These are phyloP conservation scores for Picathartes gymnocephalus DNA, from an alignment of 2,113 vertebrate species.

Conservation along the genomic window DNA sequence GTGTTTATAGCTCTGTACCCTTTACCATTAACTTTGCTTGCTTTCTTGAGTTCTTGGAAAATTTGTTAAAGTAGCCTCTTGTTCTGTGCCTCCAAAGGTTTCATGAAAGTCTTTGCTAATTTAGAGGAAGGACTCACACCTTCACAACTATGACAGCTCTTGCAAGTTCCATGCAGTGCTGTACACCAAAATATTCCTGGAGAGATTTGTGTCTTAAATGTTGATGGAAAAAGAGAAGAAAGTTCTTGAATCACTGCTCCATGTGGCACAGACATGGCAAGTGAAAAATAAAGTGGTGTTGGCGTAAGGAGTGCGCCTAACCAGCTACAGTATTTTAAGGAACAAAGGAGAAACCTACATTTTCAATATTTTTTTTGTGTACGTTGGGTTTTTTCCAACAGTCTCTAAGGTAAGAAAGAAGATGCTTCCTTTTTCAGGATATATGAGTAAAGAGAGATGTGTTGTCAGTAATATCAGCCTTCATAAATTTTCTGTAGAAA, in stretches of 20 bases:
- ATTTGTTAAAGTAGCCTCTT: not conserved
- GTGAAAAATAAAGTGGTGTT: not conserved
- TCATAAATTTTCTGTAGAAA: not conserved
- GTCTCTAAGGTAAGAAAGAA: not conserved
- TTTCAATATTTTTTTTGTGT: not conserved
- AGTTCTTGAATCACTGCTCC: not conserved
- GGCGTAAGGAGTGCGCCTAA: not conserved
- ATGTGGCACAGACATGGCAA: not conserved
- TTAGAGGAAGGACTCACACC: not conserved
- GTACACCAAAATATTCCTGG: slow-evolving; percentile 1
- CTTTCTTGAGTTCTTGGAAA: not conserved
- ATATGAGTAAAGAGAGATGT: not conserved
- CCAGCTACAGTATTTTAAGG: not conserved
- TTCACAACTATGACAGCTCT: not conserved
- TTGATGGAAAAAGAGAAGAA: not conserved
- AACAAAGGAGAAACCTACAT: not conserved
- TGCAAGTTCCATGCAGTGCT: not conserved
- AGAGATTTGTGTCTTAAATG: slow-evolving; percentile 30
- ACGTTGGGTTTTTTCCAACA: not conserved
- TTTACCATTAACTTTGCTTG: not conserved
- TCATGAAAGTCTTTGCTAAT: not conserved
- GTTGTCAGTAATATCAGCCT: not conserved
- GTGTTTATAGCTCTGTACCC: not conserved
- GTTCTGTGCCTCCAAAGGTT: not conserved
- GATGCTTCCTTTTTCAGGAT: not conserved